These are phyloP conservation scores for Epizoanthus fatuus DNA, from an alignment of 92 coral and sea anemone genomes.

Conservation along the genomic window DNA sequence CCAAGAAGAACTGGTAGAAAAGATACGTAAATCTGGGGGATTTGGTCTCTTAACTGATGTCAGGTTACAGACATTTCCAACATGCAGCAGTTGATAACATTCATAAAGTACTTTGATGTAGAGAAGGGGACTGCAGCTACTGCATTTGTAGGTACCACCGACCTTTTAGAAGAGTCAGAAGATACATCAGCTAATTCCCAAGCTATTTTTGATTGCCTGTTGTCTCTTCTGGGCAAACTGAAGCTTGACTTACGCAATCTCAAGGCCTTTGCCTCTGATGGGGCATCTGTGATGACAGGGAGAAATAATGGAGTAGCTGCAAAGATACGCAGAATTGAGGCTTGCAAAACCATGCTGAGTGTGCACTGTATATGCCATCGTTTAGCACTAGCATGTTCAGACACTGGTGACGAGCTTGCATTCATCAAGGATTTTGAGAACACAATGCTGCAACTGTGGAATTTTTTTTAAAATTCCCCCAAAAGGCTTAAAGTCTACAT, in stretches of 20 bases:
- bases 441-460: constrained; percentile 32
- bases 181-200: constrained; percentile 38
- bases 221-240: constrained; percentile 29
- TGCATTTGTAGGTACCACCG: constrained; percentile 31
- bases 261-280: constrained; percentile 45
- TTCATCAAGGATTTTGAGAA: constrained; percentile 48
- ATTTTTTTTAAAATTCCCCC: constrained; percentile 33
- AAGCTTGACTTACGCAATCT: constrained; percentile 28
- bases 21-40: constrained; percentile 33
- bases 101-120: constrained; percentile 35
- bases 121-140: constrained; percentile 31
- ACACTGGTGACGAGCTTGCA: constrained; percentile 44
- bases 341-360: constrained; percentile 44
- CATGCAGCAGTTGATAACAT: constrained; percentile 40
- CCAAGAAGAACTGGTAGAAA: constrained; percentile 29
- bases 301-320: constrained; percentile 39
- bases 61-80: constrained; percentile 49
- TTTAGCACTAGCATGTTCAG: constrained; percentile 45
- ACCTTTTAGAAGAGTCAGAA: constrained; percentile 31
- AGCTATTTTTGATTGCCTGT: constrained; percentile 30
- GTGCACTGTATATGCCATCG: constrained; percentile 47
- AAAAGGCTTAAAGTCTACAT: constrained; percentile 44
- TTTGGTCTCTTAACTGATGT: constrained; percentile 48
- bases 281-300: constrained; percentile 47
- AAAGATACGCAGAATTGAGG: constrained; percentile 23